Evolutionary conservation across 2,797 vertebrate species (phyloP), one percentile per base, ranked within the genome.

Genomic region (Bryconaethiops microstoma): DNA sequence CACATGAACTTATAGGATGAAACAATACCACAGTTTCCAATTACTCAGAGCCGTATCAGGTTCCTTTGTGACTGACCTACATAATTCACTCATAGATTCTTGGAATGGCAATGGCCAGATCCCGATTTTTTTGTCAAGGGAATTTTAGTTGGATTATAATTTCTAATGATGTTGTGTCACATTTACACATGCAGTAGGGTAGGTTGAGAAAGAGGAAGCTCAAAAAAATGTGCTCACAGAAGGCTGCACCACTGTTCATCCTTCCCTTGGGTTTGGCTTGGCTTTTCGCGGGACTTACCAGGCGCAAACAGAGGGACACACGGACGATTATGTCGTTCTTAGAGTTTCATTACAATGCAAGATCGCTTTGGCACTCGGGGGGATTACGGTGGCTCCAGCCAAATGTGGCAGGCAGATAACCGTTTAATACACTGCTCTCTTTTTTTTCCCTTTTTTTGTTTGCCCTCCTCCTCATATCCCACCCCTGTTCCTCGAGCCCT

Each of bases 381-480:
- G 82, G 86, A 86, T 87, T 87, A 81, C 5, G 29, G 72, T 74
- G 81, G 79, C 76, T 77, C 55, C 50, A 81, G 65, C 74, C 81
- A 80, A 87, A 87, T 83, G 82, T 83, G 71, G 68, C 79, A 78
- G 70, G 73, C 73, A 83, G 83, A 88, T 86, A 85, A 88, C 75
- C 63, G 57, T 82, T 86, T 79, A 86, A 86, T 79, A 79, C 77
- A 81, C 76, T 69, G 69, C 83, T 69, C 59, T 35, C 48, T 52
- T 19, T 25, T 68, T 25, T 40, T 65, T 50, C 17, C 45, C 35
- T 54, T 70, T 74, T 74, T 82, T 72, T 81, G 76, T 80, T 83
- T 81, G 78, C 45, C 70, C 79, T 73, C 79, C 74, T 74, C 69
- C 57, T 69, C 74, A 55, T 60, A 83, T 82, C 77, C 79, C 76